Conservation (phyloP, 2,113 vertebrate genomes). For the Pagrus major region DNA sequence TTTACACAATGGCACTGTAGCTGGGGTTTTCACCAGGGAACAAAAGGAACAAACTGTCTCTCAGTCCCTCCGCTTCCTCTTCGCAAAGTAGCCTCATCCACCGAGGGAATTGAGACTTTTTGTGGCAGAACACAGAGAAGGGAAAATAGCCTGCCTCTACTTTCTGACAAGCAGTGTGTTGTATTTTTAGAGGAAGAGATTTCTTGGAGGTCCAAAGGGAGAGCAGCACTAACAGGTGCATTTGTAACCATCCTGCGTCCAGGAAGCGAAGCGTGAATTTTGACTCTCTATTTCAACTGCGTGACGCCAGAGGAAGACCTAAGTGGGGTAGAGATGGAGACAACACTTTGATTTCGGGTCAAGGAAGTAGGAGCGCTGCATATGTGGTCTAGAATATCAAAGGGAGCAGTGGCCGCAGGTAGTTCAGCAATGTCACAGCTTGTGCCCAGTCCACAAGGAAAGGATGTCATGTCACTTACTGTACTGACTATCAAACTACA, state of each 20-base stretch:
- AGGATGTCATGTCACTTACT: background rate
- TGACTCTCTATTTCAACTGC: slow-evolving; percentile 39
- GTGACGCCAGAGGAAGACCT: slow-evolving; percentile 24
- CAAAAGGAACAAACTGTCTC: slow-evolving; percentile 43
- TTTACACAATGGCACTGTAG: slow-evolving; percentile 6
- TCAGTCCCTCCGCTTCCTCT: slow-evolving; percentile 17
- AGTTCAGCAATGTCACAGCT: slow-evolving; percentile 4
- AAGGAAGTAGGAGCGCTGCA: slow-evolving; percentile 22
- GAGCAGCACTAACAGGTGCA: slow-evolving; percentile 51
- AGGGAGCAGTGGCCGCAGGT: slow-evolving; percentile 23
- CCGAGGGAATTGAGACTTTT: slow-evolving; percentile 43
- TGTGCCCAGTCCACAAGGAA: background rate
- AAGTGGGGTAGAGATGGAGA: slow-evolving; percentile 30
- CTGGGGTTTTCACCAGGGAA: slow-evolving; percentile 26
- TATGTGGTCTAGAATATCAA: slow-evolving; percentile 37
- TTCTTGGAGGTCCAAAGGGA: slow-evolving; percentile 36
- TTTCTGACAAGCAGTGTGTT: slow-evolving; percentile 42
- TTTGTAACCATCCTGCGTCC: slow-evolving; percentile 38
- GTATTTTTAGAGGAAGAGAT: slow-evolving; percentile 54
- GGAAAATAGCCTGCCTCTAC: slow-evolving; percentile 41
- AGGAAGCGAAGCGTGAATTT: slow-evolving; percentile 33
- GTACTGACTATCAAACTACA: background rate
- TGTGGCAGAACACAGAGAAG: slow-evolving; percentile 32
- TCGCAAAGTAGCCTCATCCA: slow-evolving; percentile 24
- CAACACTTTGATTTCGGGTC: slow-evolving; percentile 52